Evolutionary conservation across 2,113 vertebrate species (phyloP), one percentile per base, ranked within the genome.

Genomic region (Pomatostomus ruficeps): DNA sequence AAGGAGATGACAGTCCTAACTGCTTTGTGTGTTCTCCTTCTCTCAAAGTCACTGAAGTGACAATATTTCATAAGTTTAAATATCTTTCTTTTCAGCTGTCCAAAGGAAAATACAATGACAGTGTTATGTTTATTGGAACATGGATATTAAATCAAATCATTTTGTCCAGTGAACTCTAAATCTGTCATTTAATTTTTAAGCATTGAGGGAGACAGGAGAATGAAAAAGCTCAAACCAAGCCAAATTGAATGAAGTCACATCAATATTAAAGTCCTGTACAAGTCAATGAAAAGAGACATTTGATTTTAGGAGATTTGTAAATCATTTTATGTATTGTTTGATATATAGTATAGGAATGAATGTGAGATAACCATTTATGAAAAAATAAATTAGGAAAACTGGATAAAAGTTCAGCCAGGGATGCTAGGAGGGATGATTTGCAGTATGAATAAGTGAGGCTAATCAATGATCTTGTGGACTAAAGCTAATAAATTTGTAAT

Each of bases 221-320:
- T n/a, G n/a, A 48, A 75, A 81, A 79, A 73, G 23, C 42, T 61
- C 49, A 38, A 82, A 77, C 28, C 23, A 81, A 85, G 48, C 8
- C 62, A 89, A 85, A 92, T 35, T 92, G 79, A 87, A 95, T 70
- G 35, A 93, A 93, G 46, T 78, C 51, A 68, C 77, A 93, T 93
- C 81, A 91, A 81, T 96, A 93, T 88, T 95, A 94, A 95, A 96
- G 72, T 92, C 84, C 79, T 75, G 70, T 75, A 89, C 61, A 86
- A 36, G 49, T 74, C 79, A 28, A 96, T 97, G 71, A 94, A 95
- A 97, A 96, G 33, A 95, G 80, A 89, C 65, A 66, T 91, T 81
- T 91, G 67, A 86, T 92, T 95, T 96, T 93, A 91, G 68, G 35
- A 54, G 83, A 95, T 96, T 80, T 89, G n/a, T 91, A 96, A 94